A percentile compares a stretch with the other conserved stretches of the same genome.
Conservation (phyloP, 2,113 vertebrate species). For the Sceloporus tristichus region DNA sequence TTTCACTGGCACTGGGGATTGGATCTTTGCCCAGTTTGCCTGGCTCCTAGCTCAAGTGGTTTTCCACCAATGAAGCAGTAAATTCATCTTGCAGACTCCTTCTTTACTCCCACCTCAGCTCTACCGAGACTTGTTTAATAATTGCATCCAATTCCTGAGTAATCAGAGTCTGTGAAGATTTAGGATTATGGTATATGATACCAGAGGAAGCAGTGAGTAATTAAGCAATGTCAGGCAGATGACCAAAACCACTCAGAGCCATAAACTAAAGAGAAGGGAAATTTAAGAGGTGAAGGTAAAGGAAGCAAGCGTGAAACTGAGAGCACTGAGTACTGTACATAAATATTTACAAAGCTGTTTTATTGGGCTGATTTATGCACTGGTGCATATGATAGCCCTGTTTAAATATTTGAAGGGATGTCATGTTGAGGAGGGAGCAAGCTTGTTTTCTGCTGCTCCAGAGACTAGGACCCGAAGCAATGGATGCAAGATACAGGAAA, state of each 20-base stretch:
- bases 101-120: not conserved
- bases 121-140: constrained; percentile 21
- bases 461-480: too few species aligned
- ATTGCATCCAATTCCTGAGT: constrained; percentile 24
- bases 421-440: too few species aligned
- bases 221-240: constrained; percentile 49
- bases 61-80: not conserved
- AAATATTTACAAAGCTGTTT: too few species aligned
- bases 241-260: constrained; percentile 39
- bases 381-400: too few species aligned
- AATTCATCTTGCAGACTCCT: not conserved
- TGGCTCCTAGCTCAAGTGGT: not conserved
- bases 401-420: too few species aligned
- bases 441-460: too few species aligned
- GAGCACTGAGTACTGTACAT: too few species aligned
- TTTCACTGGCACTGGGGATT: not conserved
- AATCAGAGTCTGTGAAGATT: constrained; percentile 55
- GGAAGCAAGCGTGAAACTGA: too few species aligned
- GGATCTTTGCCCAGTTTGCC: not conserved
- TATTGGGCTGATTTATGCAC: too few species aligned
- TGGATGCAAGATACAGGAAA: too few species aligned
- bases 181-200: not conserved
- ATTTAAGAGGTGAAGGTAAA: too few species aligned
- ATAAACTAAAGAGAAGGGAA: too few species aligned
- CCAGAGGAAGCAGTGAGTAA: constrained; percentile 48